phyloP scores from a whole-genome alignment of 2,113 vertebrate species.

The Pterophyllum scalare region DNA sequence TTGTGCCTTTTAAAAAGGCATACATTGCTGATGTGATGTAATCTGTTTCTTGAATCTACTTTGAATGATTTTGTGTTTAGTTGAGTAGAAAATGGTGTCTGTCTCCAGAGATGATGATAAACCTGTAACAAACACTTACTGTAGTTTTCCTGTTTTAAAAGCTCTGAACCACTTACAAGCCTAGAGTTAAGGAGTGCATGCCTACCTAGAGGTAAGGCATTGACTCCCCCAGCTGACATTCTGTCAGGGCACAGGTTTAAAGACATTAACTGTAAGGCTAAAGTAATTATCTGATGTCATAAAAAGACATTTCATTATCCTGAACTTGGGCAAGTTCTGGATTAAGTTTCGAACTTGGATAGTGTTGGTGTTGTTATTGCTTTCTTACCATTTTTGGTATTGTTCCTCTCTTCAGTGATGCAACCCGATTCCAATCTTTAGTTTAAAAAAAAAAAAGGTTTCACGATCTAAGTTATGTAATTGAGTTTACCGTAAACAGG shows the following conservation, averaged over 20 bases:
- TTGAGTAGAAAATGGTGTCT: background rate
- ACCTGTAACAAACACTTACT: background rate
- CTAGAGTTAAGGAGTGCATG: background rate
- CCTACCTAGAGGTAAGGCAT: background rate
- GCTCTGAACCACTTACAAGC: background rate
- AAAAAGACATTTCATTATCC: conserved; percentile 21
- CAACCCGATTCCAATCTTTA: conserved; percentile 27
- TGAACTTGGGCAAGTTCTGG: background rate
- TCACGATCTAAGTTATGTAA: background rate
- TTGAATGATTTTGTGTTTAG: background rate
- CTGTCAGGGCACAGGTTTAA: background rate
- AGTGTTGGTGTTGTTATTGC: conserved; percentile 33
- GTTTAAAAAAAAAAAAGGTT: background rate
- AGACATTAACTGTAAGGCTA: background rate
- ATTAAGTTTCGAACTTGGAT: conserved; percentile 30
- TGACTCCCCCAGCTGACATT: background rate
- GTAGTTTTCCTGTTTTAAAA: background rate
- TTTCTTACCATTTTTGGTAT: conserved; percentile 60
- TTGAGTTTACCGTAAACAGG: background rate
- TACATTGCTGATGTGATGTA: background rate
- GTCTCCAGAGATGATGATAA: background rate
- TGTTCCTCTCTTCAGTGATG: conserved; percentile 27
- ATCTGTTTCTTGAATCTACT: background rate
- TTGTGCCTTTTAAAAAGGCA: background rate
- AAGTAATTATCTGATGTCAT: conserved; percentile 27